phyloP scores from a whole-genome alignment of 2,888 invertebrate species.

The Pristionchus japonicus region DNA sequence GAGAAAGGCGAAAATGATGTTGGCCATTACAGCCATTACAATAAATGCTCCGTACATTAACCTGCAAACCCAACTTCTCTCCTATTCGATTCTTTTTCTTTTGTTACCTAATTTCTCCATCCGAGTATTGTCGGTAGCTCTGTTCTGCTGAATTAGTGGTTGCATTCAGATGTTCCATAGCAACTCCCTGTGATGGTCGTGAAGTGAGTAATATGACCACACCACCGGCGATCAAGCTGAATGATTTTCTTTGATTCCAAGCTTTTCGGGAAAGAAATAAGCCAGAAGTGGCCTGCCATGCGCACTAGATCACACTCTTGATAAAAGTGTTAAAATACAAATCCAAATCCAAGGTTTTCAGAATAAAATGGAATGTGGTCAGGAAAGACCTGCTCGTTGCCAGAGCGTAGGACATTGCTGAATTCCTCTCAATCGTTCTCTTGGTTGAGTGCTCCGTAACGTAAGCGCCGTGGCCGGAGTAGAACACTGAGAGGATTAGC shows the following conservation, averaged over 20 bases:
- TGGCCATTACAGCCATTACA: slow-evolving; percentile 39
- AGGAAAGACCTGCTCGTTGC: slow-evolving; percentile 55
- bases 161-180: not conserved
- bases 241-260: too few relatives aligned
- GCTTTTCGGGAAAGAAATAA: not conserved
- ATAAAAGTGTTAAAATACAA: too few relatives aligned
- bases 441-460: slow-evolving; percentile 56
- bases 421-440: slow-evolving; percentile 55
- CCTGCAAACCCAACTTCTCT: not conserved
- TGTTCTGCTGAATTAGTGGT: not conserved
- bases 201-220: not conserved
- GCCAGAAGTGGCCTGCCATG: too few relatives aligned
- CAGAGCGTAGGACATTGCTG: slow-evolving; percentile 55
- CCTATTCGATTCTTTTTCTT: not conserved
- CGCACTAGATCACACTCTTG: too few relatives aligned
- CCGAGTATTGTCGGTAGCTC: slow-evolving; percentile 6
- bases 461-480: slow-evolving; percentile 58
- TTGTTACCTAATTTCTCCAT: not conserved
- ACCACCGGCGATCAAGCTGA: not conserved
- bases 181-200: not conserved
- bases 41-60: slow-evolving; percentile 48
- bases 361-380: too few relatives aligned
- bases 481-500: slow-evolving; percentile 52
- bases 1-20: slow-evolving; percentile 47
- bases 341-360: too few relatives aligned